phyloP scores from a whole-genome alignment of 2,113 vertebrate species.

The Callopanchax toddi region DNA sequence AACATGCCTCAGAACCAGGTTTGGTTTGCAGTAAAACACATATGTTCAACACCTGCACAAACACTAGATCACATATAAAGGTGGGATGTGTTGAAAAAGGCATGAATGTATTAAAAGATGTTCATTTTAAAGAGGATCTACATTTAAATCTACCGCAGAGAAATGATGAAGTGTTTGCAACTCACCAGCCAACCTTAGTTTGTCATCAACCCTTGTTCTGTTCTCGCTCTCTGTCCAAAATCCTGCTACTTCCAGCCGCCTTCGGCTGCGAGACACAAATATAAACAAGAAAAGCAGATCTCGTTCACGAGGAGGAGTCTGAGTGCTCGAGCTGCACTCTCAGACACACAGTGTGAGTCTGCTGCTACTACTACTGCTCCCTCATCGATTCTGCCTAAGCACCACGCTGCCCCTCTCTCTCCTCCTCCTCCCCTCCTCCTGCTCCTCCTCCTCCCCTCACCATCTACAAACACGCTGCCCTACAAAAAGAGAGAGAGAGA shows the following conservation, averaged over 20 bases:
- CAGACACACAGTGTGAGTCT: constrained; percentile 37
- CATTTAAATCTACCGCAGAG: constrained; percentile 1
- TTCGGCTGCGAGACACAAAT: constrained; percentile 4
- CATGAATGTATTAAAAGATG: no score
- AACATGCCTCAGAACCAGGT: constrained; percentile 59
- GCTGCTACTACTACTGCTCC: constrained; percentile 56
- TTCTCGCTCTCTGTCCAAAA: constrained; percentile 32
- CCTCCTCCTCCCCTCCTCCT: constrained; percentile 40
- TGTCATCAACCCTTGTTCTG: constrained; percentile 73
- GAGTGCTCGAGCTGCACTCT: constrained; percentile 36
- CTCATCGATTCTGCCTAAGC: constrained; percentile 54
- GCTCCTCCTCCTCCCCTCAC: constrained; percentile 43
- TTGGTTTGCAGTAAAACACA: constrained; percentile 30
- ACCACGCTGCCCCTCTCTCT: constrained; percentile 51
- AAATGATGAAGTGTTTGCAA: constrained; percentile 34
- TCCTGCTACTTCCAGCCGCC: constrained; percentile 31
- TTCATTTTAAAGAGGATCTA: constrained; percentile 3
- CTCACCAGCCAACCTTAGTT: constrained; percentile 71
- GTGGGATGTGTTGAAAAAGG: background rate
- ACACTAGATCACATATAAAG: constrained; percentile 26
- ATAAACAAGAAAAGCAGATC: constrained; percentile 19
- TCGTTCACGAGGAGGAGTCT: constrained; percentile 27
- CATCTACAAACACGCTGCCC: constrained; percentile 46
- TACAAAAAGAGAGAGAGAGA: constrained; percentile 38
- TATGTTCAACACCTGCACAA: constrained; percentile 33